Evolutionary conservation across 53 echinoderm and acorn worm genomes (phyloP).

Genomic region (Arbacia lixula): DNA sequence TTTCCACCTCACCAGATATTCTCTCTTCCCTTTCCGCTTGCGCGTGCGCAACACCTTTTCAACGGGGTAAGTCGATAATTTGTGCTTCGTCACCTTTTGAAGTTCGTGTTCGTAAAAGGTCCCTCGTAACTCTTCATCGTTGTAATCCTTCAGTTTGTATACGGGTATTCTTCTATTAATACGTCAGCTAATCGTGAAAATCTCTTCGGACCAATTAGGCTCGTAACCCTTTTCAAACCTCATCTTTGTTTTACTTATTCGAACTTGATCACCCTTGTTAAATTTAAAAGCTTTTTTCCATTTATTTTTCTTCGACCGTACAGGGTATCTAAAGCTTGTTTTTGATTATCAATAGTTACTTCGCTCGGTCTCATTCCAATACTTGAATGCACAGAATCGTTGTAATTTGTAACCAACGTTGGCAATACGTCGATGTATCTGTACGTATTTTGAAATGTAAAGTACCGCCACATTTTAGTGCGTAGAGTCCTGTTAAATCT

Average conservation of each 20-base stretch:
- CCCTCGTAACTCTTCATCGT: slow-evolving; percentile 10
- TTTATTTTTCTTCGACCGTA: background rate
- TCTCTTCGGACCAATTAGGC: slow-evolving; percentile 50
- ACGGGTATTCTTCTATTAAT: slow-evolving; percentile 9
- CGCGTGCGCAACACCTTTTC: slow-evolving; percentile 25
- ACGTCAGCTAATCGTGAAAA: slow-evolving; percentile 10
- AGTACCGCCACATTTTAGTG: slow-evolving; percentile 57
- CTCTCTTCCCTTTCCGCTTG: slow-evolving; percentile 3
- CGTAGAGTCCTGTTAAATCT: slow-evolving; percentile 56
- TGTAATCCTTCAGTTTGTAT: slow-evolving; percentile 48
- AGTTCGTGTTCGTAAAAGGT: slow-evolving; percentile 48
- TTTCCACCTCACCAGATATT: slow-evolving; percentile 54
- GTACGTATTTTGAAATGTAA: slow-evolving; percentile 33
- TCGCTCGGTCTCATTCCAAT: slow-evolving; percentile 26
- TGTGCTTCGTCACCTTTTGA: slow-evolving; percentile 40
- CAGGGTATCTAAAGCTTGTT: background rate
- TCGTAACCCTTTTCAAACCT: slow-evolving; percentile 54
- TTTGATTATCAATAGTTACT: slow-evolving; percentile 31
- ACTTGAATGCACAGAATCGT: slow-evolving; percentile 6
- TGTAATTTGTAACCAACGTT: background rate
- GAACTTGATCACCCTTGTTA: slow-evolving; percentile 16
- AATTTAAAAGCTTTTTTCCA: background rate
- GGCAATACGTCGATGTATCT: slow-evolving; percentile 17
- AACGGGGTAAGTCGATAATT: slow-evolving; percentile 17
- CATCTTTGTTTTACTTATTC: slow-evolving; percentile 35